Percentiles rank a stretch among this genome's conserved stretches.
Conservation (phyloP, 2,113 vertebrate genomes). For the Lucifuga dentata region DNA sequence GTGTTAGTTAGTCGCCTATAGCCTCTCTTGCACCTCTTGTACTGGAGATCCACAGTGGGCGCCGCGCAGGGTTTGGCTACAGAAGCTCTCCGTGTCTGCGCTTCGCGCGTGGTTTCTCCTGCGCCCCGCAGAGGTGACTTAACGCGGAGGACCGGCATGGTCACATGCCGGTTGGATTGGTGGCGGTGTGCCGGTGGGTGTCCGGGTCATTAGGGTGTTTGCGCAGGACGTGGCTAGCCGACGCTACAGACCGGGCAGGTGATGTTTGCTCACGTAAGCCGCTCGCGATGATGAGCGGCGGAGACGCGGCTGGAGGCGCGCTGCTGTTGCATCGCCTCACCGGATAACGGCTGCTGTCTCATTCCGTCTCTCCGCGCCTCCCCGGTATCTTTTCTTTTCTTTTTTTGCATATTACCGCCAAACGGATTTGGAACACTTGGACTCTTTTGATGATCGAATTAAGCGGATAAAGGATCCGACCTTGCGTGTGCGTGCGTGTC, state of each 20-base stretch:
- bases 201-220: conserved; percentile 77
- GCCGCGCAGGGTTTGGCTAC: conserved; percentile 53
- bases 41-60: conserved; percentile 58
- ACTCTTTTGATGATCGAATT: conserved; percentile 31
- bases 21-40: conserved; percentile 60
- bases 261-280: conserved; percentile 82
- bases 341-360: conserved; percentile 76
- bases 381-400: conserved; percentile 28
- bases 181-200: conserved; percentile 58
- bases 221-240: conserved; percentile 78
- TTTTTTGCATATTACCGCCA: background rate
- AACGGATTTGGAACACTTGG: conserved; percentile 39
- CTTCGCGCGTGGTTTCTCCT: conserved; percentile 37
- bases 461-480: conserved; percentile 63
- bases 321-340: conserved; percentile 83
- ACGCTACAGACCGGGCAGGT: conserved; percentile 78
- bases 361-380: conserved; percentile 54
- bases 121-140: conserved; percentile 38
- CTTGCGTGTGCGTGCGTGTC: conserved; percentile 54
- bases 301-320: conserved; percentile 81
- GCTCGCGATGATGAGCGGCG: conserved; percentile 74
- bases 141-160: conserved; percentile 54
- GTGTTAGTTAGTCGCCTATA: conserved; percentile 66
- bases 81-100: conserved; percentile 55
- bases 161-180: conserved; percentile 61